Percentiles rank a stretch among this genome's conserved stretches.
phyloP scores from a whole-genome alignment of 2,113 vertebrate species.

The Phrynosoma platyrhinos region DNA sequence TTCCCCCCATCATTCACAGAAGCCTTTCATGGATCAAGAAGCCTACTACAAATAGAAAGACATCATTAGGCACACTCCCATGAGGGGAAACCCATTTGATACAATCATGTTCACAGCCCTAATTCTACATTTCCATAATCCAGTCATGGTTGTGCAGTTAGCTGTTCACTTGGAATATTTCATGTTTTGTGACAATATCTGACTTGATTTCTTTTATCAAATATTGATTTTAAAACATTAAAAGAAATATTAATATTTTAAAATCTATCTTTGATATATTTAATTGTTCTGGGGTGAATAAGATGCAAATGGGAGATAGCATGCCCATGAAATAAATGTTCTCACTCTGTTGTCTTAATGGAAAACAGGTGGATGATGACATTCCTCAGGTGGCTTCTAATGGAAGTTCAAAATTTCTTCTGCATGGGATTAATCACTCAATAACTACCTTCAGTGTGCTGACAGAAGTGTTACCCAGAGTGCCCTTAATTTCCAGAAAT shows the following conservation, averaged over 20 bases:
- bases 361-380: not conserved
- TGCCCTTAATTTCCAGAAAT: too few species aligned
- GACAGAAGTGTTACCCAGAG: too few species aligned
- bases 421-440: conserved; percentile 24
- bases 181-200: not conserved
- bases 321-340: conserved; percentile 10
- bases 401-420: not conserved
- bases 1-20: too few species aligned
- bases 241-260: too few species aligned
- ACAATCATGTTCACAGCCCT: not conserved
- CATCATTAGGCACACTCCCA: not conserved
- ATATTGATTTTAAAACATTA: not conserved
- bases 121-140: not conserved
- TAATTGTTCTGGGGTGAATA: not conserved
- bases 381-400: not conserved
- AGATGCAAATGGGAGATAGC: not conserved
- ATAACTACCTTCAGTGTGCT: not conserved
- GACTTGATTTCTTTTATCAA: not conserved
- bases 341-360: not conserved
- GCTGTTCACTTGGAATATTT: not conserved
- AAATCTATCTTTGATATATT: not conserved
- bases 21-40: too few species aligned
- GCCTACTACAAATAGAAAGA: not conserved
- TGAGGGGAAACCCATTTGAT: not conserved
- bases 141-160: not conserved